These are phyloP conservation scores for Crossocerus cetratus DNA, from an alignment of 2,888 invertebrate genomes.

Conservation along the genomic window DNA sequence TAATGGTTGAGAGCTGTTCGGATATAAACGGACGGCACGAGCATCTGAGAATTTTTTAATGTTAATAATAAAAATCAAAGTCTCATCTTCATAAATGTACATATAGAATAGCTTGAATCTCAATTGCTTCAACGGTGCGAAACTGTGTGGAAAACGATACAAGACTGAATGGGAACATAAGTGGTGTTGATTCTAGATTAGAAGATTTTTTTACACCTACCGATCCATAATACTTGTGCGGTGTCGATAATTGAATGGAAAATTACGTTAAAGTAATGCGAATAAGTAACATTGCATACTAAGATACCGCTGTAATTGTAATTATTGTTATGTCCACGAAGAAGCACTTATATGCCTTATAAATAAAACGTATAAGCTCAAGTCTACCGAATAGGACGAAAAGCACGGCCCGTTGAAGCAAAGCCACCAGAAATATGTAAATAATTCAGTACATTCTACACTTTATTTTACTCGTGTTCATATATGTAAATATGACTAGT, in stretches of 20 bases:
- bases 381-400: slow-evolving; percentile 28
- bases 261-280: slow-evolving; percentile 28
- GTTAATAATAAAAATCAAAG: slow-evolving; percentile 37
- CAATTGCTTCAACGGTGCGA: slow-evolving; percentile 51
- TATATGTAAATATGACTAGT: slow-evolving; percentile 43
- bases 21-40: slow-evolving; percentile 34
- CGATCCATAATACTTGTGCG: slow-evolving; percentile 28
- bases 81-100: slow-evolving; percentile 18
- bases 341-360: slow-evolving; percentile 30
- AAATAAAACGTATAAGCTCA: slow-evolving; percentile 16
- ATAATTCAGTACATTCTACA: slow-evolving; percentile 48
- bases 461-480: slow-evolving; percentile 43
- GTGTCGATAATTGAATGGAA: slow-evolving; percentile 27
- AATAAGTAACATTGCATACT: slow-evolving; percentile 39
- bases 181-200: slow-evolving; percentile 25
- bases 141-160: slow-evolving; percentile 33
- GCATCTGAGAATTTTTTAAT: slow-evolving; percentile 43
- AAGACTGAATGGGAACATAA: slow-evolving; percentile 49
- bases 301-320: slow-evolving; percentile 39
- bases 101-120: slow-evolving; percentile 10
- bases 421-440: slow-evolving; percentile 40
- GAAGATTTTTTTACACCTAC: slow-evolving; percentile 19
- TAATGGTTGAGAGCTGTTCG: slow-evolving; percentile 33
- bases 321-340: slow-evolving; percentile 46
- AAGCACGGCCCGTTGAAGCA: slow-evolving; percentile 47